Conservation (phyloP, 2,888 invertebrate genomes). For the Parnassius smintheus region DNA sequence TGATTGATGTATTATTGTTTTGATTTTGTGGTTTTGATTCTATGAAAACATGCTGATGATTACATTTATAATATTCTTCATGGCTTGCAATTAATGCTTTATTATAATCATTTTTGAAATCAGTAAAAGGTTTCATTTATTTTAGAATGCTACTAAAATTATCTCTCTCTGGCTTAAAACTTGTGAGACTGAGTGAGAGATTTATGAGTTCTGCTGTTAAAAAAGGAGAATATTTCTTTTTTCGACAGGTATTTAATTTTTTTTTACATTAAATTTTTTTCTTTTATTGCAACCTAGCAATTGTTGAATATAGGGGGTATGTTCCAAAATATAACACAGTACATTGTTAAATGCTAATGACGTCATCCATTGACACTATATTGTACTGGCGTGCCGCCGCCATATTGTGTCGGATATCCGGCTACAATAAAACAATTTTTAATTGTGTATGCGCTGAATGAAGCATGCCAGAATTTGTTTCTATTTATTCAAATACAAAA, state of each 20-base stretch:
- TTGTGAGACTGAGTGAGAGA: constrained; percentile 38
- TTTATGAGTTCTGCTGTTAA: constrained; percentile 46
- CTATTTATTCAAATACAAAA: too few species aligned
- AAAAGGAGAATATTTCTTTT: constrained; percentile 57
- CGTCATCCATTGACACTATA: too few species aligned
- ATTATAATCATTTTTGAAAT: background rate
- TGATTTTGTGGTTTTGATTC: background rate
- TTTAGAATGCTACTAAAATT: constrained; percentile 55
- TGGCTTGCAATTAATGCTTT: background rate
- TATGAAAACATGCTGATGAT: too few species aligned
- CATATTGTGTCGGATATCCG: too few species aligned
- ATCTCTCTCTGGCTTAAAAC: constrained; percentile 42
- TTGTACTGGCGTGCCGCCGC: too few species aligned
- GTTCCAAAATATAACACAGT: too few species aligned
- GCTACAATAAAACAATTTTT: too few species aligned
- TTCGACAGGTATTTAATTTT: constrained; percentile 61
- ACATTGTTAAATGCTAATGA: too few species aligned
- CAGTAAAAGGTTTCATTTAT: constrained; percentile 1
- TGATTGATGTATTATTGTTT: constrained; percentile 7
- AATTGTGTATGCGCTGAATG: too few species aligned
- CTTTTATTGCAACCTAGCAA: too few species aligned
- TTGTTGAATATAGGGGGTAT: too few species aligned
- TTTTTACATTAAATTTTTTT: background rate
- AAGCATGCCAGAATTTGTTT: too few species aligned
- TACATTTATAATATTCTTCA: background rate